Percentiles rank a stretch among this genome's conserved stretches.
Conservation (phyloP, 2,113 vertebrate species). For the Protomyctophum bolini region DNA sequence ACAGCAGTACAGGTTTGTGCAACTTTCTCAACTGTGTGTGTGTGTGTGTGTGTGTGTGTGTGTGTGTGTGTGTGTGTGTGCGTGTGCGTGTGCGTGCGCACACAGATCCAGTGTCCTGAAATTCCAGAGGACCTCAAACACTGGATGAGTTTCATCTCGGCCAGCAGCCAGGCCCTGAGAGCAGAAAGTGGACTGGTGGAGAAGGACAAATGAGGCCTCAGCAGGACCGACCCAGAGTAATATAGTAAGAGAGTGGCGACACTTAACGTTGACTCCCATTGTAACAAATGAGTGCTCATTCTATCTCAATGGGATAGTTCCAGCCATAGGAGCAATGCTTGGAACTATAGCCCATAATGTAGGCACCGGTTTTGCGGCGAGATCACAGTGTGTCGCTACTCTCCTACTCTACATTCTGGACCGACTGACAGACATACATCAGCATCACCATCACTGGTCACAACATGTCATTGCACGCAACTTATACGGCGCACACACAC, state of each 20-base stretch:
- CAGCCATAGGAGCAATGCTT: too few relatives aligned
- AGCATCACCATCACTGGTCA: neutral
- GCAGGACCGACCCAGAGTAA: neutral
- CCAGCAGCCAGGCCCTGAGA: conserved; percentile 86
- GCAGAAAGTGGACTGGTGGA: conserved; percentile 78
- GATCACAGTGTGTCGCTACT: too few relatives aligned
- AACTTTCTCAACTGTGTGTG: neutral
- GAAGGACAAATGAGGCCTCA: conserved; percentile 69
- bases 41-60: neutral
- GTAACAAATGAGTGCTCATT: too few relatives aligned
- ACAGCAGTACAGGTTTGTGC: neutral
- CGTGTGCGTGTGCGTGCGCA: conserved; percentile 17
- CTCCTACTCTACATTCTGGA: too few relatives aligned
- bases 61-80: conserved; percentile 4
- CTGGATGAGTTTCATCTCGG: conserved; percentile 85
- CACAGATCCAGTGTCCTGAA: conserved; percentile 77
- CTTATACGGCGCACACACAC: conserved; percentile 22
- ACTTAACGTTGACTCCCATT: too few relatives aligned
- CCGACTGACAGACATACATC: too few relatives aligned
- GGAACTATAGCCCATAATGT: too few relatives aligned
- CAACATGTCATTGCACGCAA: conserved; percentile 52
- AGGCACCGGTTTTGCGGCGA: too few relatives aligned
- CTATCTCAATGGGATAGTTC: too few relatives aligned
- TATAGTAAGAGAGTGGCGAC: too few relatives aligned
- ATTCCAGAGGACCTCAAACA: conserved; percentile 84